Conservation (phyloP, 2,797 vertebrate genomes). For the Alectoris magna region DNA sequence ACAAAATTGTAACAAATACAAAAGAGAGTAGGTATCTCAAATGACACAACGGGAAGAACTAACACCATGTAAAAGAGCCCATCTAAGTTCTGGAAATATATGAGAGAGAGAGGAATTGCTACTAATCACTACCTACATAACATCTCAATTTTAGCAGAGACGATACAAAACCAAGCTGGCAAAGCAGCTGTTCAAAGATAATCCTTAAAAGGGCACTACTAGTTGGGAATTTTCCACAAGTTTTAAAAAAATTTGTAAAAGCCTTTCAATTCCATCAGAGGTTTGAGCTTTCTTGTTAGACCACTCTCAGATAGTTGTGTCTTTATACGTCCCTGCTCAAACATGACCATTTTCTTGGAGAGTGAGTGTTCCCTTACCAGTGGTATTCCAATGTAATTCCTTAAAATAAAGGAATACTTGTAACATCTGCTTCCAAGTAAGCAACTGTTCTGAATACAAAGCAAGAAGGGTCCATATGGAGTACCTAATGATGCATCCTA, state of each 20-base stretch:
- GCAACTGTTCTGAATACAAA: not conserved
- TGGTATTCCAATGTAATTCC: not conserved
- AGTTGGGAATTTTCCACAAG: not conserved
- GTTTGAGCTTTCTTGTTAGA: not conserved
- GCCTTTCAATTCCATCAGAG: not conserved
- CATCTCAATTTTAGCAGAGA: not conserved
- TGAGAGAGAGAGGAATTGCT: not conserved
- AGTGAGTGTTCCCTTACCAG: not conserved
- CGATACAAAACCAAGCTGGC: not conserved
- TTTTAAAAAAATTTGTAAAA: not conserved
- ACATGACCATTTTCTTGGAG: not conserved
- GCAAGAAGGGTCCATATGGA: not conserved
- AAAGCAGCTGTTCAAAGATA: not conserved
- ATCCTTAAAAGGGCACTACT: not conserved
- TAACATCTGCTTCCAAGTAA: slow-evolving; percentile 6
- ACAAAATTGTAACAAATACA: not conserved
- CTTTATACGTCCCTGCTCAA: not conserved
- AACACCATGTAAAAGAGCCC: not conserved
- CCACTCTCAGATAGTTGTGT: not conserved
- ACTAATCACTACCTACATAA: not conserved
- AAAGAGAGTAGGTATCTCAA: not conserved
- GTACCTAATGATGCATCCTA: slow-evolving; percentile 6
- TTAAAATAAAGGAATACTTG: not conserved
- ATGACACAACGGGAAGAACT: not conserved
- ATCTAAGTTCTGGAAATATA: not conserved